These are phyloP conservation scores for Cydia amplana DNA, from an alignment of 1,140 invertebrate species.

Conservation along the genomic window DNA sequence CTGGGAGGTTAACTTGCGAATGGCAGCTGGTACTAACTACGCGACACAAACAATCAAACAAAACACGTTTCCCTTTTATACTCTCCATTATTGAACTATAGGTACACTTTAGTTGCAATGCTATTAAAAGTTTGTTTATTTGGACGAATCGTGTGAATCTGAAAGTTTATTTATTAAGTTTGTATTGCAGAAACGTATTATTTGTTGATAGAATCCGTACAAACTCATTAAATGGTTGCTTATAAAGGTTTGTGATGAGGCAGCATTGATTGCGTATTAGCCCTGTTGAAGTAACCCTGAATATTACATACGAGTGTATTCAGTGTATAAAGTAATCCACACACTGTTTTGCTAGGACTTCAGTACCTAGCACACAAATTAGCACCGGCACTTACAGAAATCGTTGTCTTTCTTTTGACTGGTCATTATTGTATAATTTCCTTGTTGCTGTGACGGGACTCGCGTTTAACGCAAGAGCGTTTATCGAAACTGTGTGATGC, in stretches of 20 bases:
- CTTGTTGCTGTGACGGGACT: neutral
- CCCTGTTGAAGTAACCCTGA: neutral
- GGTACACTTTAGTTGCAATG: neutral
- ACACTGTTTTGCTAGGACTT: constrained; percentile 13
- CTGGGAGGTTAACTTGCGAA: constrained; percentile 19
- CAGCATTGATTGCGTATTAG: constrained; percentile 20
- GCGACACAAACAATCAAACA: constrained; percentile 18
- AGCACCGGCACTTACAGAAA: constrained; percentile 31
- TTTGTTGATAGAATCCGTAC: constrained; percentile 8
- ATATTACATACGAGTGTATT: neutral
- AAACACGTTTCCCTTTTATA: constrained; percentile 3
- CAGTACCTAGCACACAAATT: neutral
- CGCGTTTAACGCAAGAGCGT: neutral
- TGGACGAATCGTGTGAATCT: neutral
- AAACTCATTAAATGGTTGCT: neutral
- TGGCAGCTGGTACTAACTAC: constrained; percentile 25
- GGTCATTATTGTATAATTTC: constrained; percentile 5
- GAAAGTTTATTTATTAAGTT: neutral
- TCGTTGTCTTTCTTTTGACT: constrained; percentile 32
- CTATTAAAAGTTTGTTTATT: constrained; percentile 7
- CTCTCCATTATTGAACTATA: neutral
- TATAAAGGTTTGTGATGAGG: neutral
- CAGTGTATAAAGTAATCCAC: constrained; percentile 1
- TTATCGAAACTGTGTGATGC: neutral
- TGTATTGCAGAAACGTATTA: neutral